These are phyloP conservation scores for Pseudolaguvia tuberculata DNA, from an alignment of 2,113 vertebrate species.

Conservation along the genomic window DNA sequence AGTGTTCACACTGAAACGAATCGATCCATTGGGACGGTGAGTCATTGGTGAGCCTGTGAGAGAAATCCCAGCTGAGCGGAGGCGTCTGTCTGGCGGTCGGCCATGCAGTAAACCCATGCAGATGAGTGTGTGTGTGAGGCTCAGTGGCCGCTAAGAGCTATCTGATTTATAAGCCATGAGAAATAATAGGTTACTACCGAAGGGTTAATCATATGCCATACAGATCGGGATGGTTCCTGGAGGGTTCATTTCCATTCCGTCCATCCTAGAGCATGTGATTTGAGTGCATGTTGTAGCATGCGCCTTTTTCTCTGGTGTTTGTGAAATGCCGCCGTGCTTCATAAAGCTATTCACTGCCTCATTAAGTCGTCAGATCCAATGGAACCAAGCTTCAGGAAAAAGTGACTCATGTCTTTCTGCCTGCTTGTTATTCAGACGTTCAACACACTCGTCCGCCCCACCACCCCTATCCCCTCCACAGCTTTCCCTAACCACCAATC, in stretches of 20 bases:
- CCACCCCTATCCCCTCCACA: neutral
- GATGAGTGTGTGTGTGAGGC: neutral
- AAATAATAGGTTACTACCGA: neutral
- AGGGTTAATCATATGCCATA: constrained; percentile 1
- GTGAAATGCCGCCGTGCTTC: constrained; percentile 2
- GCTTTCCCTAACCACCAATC: no score
- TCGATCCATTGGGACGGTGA: neutral
- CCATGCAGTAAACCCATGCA: neutral
- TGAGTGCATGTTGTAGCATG: constrained; percentile 11
- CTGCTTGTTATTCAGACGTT: constrained; percentile 10
- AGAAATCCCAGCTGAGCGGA: neutral
- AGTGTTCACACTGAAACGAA: neutral
- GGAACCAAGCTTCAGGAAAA: neutral
- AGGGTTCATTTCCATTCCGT: neutral
- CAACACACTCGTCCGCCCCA: no score
- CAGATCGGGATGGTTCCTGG: neutral
- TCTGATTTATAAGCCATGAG: neutral
- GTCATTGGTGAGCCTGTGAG: neutral
- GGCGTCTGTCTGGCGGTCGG: no score
- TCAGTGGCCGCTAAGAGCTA: neutral
- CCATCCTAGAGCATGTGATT: neutral
- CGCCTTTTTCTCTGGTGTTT: neutral
- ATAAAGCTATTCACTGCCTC: constrained; percentile 9
- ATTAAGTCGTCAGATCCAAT: constrained; percentile 6
- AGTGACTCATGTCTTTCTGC: constrained; percentile 11